Conservation (phyloP, 1,140 invertebrate species). For the Zaprionus kolodkinae region DNA sequence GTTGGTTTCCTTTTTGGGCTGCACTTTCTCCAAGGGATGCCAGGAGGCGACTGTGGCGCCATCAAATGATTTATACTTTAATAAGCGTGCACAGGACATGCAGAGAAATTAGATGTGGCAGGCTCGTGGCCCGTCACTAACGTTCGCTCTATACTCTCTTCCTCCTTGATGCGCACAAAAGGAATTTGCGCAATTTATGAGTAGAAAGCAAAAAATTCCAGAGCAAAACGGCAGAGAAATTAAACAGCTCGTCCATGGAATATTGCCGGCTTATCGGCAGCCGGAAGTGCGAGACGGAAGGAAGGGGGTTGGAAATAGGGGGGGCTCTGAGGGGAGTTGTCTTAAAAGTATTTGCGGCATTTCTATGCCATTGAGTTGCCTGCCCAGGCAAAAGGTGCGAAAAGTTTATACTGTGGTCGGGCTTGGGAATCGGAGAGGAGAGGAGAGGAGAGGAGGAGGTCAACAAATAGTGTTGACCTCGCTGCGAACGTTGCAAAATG, state of each 20-base stretch:
- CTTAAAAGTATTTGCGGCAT: constrained; percentile 67
- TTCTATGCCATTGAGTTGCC: constrained; percentile 58
- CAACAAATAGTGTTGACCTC: constrained; percentile 42
- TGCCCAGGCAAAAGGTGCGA: constrained; percentile 62
- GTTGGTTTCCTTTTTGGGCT: constrained; percentile 23
- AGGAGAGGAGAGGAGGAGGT: background rate
- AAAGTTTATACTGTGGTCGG: constrained; percentile 42
- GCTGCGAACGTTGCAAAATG: background rate
- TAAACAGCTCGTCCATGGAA: constrained; percentile 60
- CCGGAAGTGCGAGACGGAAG: background rate
- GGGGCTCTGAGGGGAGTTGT: background rate
- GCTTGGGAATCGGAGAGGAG: background rate
- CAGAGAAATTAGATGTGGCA: constrained; percentile 72
- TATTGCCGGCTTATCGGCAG: constrained; percentile 46
- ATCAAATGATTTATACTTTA: constrained; percentile 78
- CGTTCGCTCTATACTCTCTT: background rate
- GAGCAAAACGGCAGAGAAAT: constrained; percentile 63
- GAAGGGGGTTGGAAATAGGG: no score
- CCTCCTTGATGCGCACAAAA: constrained; percentile 59
- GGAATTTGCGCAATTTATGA: constrained; percentile 81
- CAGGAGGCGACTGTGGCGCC: background rate
- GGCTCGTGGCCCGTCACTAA: constrained; percentile 1
- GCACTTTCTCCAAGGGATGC: constrained; percentile 8
- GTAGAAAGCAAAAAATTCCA: constrained; percentile 62
- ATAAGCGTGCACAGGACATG: constrained; percentile 73